Conservation (phyloP, 2,888 invertebrate genomes). For the Temnothorax unifasciatus region DNA sequence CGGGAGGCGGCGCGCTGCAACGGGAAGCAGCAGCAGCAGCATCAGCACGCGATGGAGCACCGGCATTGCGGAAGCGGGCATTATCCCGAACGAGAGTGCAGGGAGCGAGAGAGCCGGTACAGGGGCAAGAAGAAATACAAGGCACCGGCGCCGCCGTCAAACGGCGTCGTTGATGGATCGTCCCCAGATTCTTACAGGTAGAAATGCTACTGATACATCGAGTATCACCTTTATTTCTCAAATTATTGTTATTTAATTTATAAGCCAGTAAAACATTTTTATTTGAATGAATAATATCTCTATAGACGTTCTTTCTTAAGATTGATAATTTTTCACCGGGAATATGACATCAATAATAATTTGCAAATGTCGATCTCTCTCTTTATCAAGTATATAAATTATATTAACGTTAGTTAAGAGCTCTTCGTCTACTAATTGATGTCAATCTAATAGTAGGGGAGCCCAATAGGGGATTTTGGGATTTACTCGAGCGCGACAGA, state of each 20-base stretch:
- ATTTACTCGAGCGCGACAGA: no score
- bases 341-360: no score
- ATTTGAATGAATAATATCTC: neutral
- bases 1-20: slow-evolving; percentile 44
- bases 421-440: neutral
- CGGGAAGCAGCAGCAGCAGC: slow-evolving; percentile 51
- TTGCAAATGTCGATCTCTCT: neutral
- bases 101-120: slow-evolving; percentile 85
- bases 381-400: neutral
- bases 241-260: neutral
- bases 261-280: neutral
- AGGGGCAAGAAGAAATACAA: slow-evolving; percentile 92
- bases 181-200: slow-evolving; percentile 88
- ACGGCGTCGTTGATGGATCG: slow-evolving; percentile 86
- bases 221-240: neutral
- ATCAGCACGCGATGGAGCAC: slow-evolving; percentile 62
- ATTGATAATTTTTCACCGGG: no score
- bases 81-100: slow-evolving; percentile 85
- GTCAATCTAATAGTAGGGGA: no score
- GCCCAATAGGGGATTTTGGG: no score
- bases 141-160: slow-evolving; percentile 90
- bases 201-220: slow-evolving; percentile 74
- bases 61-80: slow-evolving; percentile 73
- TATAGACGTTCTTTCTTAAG: neutral
- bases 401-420: no score